phyloP scores from a whole-genome alignment of 2,888 invertebrate genomes.

The Ornithoptera alexandrae region DNA sequence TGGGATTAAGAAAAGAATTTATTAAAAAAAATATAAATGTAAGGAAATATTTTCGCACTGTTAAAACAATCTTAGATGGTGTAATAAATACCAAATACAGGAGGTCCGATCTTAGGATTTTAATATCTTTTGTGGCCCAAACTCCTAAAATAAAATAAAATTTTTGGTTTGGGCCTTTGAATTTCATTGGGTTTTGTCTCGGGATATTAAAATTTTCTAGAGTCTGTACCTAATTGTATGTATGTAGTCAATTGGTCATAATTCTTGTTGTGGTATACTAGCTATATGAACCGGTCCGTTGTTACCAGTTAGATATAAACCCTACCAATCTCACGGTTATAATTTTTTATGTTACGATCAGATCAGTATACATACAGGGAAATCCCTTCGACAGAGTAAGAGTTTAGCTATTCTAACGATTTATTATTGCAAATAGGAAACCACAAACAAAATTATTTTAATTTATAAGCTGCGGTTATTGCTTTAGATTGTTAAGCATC shows the following conservation, averaged over 20 bases:
- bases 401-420: neutral
- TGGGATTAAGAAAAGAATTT: slow-evolving; percentile 75
- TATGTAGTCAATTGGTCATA: slow-evolving; percentile 65
- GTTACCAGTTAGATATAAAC: slow-evolving; percentile 65
- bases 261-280: slow-evolving; percentile 51
- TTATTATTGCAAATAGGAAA: neutral
- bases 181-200: neutral
- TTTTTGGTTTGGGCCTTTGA: slow-evolving; percentile 6
- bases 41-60: slow-evolving; percentile 79
- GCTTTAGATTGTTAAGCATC: neutral
- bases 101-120: slow-evolving; percentile 33
- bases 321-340: slow-evolving; percentile 8
- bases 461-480: neutral
- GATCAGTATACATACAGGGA: neutral
- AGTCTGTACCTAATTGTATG: slow-evolving; percentile 41
- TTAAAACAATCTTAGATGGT: slow-evolving; percentile 60
- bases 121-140: slow-evolving; percentile 12
- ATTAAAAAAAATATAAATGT: slow-evolving; percentile 64
- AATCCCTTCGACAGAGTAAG: neutral
- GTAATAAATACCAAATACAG: slow-evolving; percentile 41
- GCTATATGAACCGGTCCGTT: slow-evolving; percentile 56
- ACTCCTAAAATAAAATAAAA: neutral
- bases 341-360: slow-evolving; percentile 7
- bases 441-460: neutral
- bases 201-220: slow-evolving; percentile 36